These are phyloP conservation scores for Odontocerum albicorne DNA, from an alignment of 2,888 invertebrate species.

Conservation along the genomic window DNA sequence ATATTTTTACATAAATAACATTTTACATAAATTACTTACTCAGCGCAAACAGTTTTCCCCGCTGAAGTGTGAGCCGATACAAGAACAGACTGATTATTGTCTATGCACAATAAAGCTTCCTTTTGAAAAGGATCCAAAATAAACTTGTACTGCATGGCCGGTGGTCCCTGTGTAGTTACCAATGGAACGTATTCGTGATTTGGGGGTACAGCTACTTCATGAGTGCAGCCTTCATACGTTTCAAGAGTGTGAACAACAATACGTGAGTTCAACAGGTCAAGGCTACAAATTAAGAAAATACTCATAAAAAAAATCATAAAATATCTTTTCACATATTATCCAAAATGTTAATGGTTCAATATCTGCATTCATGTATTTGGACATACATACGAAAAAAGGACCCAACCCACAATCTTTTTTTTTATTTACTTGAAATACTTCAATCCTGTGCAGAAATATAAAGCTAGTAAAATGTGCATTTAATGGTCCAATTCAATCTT, in stretches of 20 bases:
- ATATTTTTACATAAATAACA: neutral
- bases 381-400: no score
- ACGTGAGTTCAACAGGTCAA: conserved; percentile 75
- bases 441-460: no score
- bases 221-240: conserved; percentile 90
- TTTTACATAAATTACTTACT: conserved; percentile 65
- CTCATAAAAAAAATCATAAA: conserved; percentile 12
- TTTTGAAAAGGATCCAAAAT: conserved; percentile 97
- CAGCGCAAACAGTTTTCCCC: conserved; percentile 98
- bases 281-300: conserved; percentile 51
- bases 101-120: conserved; percentile 94
- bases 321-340: neutral
- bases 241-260: conserved; percentile 88
- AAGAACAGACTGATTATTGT: conserved; percentile 96
- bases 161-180: conserved; percentile 61
- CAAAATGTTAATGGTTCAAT: neutral
- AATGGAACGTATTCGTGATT: conserved; percentile 74
- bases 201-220: conserved; percentile 94
- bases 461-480: no score
- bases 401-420: no score
- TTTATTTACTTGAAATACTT: no score
- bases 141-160: conserved; percentile 93
- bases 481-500: no score
- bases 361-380: no score
- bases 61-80: conserved; percentile 99